Evolutionary conservation across 2,888 invertebrate species (phyloP).

Genomic region (Apantesis nais): DNA sequence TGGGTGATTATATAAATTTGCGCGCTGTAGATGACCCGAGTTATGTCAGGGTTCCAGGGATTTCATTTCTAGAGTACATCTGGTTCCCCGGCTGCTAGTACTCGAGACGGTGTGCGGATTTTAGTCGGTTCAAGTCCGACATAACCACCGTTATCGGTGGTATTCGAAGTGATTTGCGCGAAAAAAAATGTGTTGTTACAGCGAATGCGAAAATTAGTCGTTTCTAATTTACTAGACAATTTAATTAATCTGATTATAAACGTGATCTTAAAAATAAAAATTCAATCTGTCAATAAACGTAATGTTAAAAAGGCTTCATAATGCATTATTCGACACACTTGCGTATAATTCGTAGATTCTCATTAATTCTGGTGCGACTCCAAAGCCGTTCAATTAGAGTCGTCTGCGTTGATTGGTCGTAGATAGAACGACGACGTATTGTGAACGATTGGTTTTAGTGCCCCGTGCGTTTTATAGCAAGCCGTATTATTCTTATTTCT

Average conservation of each 20-base stretch:
- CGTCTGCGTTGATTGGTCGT: constrained; percentile 63
- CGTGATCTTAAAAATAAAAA: neutral
- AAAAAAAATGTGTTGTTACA: too few species aligned
- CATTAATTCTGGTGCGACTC: constrained; percentile 36
- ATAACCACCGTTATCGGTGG: too few species aligned
- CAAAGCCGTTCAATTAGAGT: constrained; percentile 53
- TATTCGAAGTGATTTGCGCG: too few species aligned
- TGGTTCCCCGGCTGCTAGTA: too few species aligned
- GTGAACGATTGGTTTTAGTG: constrained; percentile 59
- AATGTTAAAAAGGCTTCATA: neutral
- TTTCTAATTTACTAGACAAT: too few species aligned
- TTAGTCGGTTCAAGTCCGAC: too few species aligned
- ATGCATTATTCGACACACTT: constrained; percentile 19
- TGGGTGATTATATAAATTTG: too few species aligned
- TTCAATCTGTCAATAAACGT: neutral
- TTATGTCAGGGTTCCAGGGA: too few species aligned
- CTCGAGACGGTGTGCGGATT: too few species aligned
- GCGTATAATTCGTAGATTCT: constrained; percentile 46
- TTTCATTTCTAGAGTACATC: too few species aligned
- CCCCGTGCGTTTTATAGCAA: constrained; percentile 66
- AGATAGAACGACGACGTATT: constrained; percentile 62
- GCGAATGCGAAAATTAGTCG: too few species aligned
- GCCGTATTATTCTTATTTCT: constrained; percentile 55
- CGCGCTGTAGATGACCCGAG: too few species aligned
- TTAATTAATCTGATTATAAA: neutral